Evolutionary conservation across 2,113 vertebrate species (phyloP), one percentile per base, ranked within the genome.

Genomic region (Pygoscelis adeliae): DNA sequence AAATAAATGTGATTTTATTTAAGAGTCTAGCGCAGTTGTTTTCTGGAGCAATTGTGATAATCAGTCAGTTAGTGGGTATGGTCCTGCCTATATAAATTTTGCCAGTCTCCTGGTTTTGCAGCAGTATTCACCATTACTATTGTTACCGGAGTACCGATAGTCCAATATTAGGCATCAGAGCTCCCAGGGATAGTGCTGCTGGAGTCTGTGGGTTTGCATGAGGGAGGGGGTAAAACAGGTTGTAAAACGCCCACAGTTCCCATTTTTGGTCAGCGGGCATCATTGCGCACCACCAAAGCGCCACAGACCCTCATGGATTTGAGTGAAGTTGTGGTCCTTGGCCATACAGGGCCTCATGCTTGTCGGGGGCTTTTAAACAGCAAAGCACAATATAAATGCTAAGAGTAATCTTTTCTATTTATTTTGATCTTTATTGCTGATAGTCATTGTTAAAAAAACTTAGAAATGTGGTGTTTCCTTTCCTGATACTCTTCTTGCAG

Each of bases 331-430:
- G 67, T 80, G 53, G 56, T 36, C 56, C 76, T 83, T 77, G 83
- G 42, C 77, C 47, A 5, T 67, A 1, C 12, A 34, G 49, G 32
- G 26, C 58, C 71, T 71, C 1, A 0, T 49, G 38, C 20, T 61
- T 87, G 20, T 58, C 63, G 83, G 61, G 52, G 30, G 58, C 40
- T 81, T 90, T 95, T 71, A 78, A 76, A 71, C 40, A 70, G 61
- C 71, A 80, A 80, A 94, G 27, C 44, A 63, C 25, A 42, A 15
- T 44, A 23, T 26, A 72, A 90, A 66, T 70, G 30, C n/a, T 3
- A 25, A 36, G 22, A 49, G 61, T 78, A 21, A 83, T 78, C 29
- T 74, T 87, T 72, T 14, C 5, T 66, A 15, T 55, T 78, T 32
- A 4, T 87, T 91, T 87, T 58, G n/a, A 27, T 89, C 59, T 62